Evolutionary conservation across 2,888 invertebrate genomes (phyloP), one percentile per base, ranked within the genome.

Genomic region (Caenorhabditis sp.): DNA sequence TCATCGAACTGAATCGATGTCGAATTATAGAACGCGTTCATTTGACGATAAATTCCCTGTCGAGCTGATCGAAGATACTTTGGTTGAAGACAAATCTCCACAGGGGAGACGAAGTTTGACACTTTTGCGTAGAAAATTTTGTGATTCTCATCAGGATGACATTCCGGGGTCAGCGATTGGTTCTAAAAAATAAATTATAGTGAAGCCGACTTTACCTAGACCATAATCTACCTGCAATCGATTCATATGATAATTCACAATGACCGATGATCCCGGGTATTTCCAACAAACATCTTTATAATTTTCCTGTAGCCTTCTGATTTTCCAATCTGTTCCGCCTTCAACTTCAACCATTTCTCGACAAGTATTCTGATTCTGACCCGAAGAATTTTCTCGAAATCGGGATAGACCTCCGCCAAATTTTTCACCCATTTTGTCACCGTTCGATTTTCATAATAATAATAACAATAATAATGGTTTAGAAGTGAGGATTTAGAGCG

Each of bases 231-330:
- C 53, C 38, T 58, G 61, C 1, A 72, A 20, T 36, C 73, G 27
- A 21, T 62, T 68, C 10, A 73, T 59, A 56, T 73, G 66, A 68
- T 73, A 73, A 27, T 73, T 62, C 38, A 73, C 73, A 52, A 73
- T 73, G 20, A 73, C 73, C 10, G 64, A 64, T 20, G 59, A 63
- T 14, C 73, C 73, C 52, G 73, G 52, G 27, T 73, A 73, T 49
- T 73, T 73, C 73, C 73, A 73, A 50, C 68, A 73, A 14, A 58
- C 65, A 1, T 52, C 43, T 1, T 58, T 59, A 36, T 31, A 59
- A 20, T 58, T 20, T 8, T 59, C 58, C 23, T 65, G 56, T 12
- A 73, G 20, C 21, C 59, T 58, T 50, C 73, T 59, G n/a, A 73
- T 68, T 36, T 59, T 68, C 73, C 73, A 73, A 17, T 73, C 73